These are phyloP conservation scores for Nycticebus coucang DNA, from an alignment of 2,113 vertebrate genomes.

Conservation along the genomic window DNA sequence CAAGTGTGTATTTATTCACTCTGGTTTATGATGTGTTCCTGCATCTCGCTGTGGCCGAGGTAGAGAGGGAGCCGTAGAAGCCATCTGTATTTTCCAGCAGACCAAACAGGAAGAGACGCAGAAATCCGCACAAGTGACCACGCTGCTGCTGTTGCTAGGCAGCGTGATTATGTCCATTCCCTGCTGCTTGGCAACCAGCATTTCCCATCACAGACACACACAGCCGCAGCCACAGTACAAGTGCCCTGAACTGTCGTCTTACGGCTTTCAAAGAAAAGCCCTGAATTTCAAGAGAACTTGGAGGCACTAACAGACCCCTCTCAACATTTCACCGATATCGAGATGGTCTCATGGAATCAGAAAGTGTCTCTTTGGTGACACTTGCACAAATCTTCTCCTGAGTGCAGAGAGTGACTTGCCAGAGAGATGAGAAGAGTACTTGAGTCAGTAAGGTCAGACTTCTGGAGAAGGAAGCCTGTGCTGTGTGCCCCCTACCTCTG, in stretches of 20 bases:
- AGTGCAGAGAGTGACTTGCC: neutral
- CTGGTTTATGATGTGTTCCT: neutral
- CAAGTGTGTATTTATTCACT: too few species aligned
- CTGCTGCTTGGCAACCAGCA: constrained; percentile 76
- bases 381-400: neutral
- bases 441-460: neutral
- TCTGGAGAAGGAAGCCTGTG: neutral
- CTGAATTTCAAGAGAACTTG: neutral
- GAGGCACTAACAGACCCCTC: neutral
- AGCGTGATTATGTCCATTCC: constrained; percentile 70
- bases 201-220: constrained; percentile 60
- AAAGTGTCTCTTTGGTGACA: neutral
- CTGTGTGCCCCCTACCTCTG: neutral
- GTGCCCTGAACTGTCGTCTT: constrained; percentile 53
- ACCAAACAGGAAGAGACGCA: constrained; percentile 54
- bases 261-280: constrained; percentile 9
- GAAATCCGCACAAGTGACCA: constrained; percentile 69
- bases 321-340: neutral
- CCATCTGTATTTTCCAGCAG: constrained; percentile 54
- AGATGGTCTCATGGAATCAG: neutral
- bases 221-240: neutral
- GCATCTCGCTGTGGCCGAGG: neutral
- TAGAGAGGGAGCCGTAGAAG: neutral
- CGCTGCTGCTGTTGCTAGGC: constrained; percentile 76
- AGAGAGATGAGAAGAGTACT: neutral